Percentiles rank a stretch among this genome's conserved stretches.
phyloP scores from a whole-genome alignment of 2,888 invertebrate species.

The Dermolepida albohirtum region DNA sequence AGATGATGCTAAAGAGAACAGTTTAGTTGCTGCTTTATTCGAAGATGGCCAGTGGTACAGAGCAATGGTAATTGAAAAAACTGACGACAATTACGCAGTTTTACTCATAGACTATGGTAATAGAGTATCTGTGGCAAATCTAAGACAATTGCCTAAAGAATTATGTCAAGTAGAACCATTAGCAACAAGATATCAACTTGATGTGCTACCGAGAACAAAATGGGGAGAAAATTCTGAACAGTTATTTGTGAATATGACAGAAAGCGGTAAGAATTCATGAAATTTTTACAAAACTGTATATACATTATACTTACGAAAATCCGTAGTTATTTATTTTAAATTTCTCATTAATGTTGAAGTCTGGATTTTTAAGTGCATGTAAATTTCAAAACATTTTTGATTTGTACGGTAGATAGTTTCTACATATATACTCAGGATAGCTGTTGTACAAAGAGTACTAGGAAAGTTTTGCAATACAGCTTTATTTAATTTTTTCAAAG shows the following conservation, averaged over 20 bases:
- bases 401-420: no score
- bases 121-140: conserved; percentile 68
- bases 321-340: no score
- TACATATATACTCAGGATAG: no score
- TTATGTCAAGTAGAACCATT: conserved; percentile 65
- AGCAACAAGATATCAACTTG: conserved; percentile 69
- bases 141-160: conserved; percentile 69
- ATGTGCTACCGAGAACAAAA: conserved; percentile 62
- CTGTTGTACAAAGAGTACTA: no score
- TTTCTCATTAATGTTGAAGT: no score
- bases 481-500: no score
- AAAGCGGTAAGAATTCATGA: conserved; percentile 57
- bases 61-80: conserved; percentile 68
- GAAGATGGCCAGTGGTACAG: conserved; percentile 72
- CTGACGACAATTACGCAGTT: conserved; percentile 68
- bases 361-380: no score
- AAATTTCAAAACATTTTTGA: no score
- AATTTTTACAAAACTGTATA: no score
- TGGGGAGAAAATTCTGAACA: conserved; percentile 63
- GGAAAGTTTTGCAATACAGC: no score
- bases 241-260: conserved; percentile 60
- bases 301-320: no score
- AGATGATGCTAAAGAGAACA: conserved; percentile 67
- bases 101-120: conserved; percentile 75
- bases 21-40: conserved; percentile 67